phyloP scores from a whole-genome alignment of 2,113 vertebrate species.

The Tonatia bakeri region DNA sequence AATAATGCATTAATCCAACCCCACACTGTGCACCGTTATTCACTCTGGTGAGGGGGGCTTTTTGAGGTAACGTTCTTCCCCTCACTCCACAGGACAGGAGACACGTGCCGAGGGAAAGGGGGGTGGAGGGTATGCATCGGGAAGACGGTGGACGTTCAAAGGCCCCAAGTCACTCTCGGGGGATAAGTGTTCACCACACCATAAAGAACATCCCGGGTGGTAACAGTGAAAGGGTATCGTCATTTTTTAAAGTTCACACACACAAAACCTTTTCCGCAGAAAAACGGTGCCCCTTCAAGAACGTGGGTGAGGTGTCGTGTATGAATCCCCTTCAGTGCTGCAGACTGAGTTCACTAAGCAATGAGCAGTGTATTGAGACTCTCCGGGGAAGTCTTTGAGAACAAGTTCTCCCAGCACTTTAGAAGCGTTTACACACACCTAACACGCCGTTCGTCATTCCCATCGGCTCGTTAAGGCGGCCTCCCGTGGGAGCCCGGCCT shows the following conservation, averaged over 20 bases:
- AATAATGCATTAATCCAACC: conserved; percentile 6
- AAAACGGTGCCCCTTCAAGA: neutral
- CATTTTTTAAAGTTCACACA: neutral
- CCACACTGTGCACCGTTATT: neutral
- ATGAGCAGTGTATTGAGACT: conserved; percentile 32
- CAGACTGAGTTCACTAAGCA: conserved; percentile 44
- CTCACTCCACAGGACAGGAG: neutral
- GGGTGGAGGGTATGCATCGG: neutral
- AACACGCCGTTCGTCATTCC: conserved; percentile 66
- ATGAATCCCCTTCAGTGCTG: neutral
- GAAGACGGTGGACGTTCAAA: neutral
- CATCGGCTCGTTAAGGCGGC: conserved; percentile 67
- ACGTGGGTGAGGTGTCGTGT: neutral
- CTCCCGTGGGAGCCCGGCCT: conserved; percentile 11
- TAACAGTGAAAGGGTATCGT: neutral
- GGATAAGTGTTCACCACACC: neutral
- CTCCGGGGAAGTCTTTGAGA: conserved; percentile 48
- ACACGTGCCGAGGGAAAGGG: neutral
- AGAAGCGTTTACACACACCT: conserved; percentile 59
- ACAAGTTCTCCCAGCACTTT: conserved; percentile 46
- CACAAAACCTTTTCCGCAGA: neutral
- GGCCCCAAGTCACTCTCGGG: neutral
- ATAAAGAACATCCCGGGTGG: neutral
- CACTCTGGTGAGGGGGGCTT: conserved; percentile 14
- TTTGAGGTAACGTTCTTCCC: conserved; percentile 25